Conservation (phyloP, 2,113 vertebrate species). For the Myotis davidii region DNA sequence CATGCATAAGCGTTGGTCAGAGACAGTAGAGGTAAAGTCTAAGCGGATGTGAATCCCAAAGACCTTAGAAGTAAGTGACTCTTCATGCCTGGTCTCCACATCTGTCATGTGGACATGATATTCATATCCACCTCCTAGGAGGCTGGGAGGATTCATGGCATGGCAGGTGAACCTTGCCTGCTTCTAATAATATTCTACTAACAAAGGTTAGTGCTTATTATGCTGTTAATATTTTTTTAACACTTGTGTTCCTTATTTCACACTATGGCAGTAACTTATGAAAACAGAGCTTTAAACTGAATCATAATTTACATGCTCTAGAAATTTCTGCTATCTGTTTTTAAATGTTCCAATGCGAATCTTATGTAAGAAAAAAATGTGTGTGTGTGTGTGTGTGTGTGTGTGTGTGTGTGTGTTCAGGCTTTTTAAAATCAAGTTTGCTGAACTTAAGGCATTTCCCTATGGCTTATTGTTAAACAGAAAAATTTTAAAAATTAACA, state of each 20-base stretch:
- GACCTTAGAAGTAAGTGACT: neutral
- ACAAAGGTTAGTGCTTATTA: neutral
- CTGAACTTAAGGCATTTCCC: neutral
- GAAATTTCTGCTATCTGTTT: slow-evolving; percentile 35
- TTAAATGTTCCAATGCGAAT: neutral
- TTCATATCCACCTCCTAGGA: fast-evolving
- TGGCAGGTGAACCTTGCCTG: neutral
- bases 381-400: neutral
- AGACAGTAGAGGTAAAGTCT: fast-evolving
- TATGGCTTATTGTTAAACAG: neutral
- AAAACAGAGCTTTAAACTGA: slow-evolving; percentile 22
- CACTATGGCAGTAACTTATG: neutral
- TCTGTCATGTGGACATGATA: too few relatives aligned
- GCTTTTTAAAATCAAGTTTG: neutral
- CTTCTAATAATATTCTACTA: neutral
- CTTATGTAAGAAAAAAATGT: neutral
- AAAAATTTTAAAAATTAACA: neutral
- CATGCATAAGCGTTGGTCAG: fast-evolving
- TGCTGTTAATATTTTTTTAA: neutral
- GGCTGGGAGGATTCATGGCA: too few relatives aligned
- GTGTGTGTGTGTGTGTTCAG: neutral
- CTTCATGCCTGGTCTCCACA: fast-evolving
- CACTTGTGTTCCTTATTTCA: neutral
- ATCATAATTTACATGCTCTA: slow-evolving; percentile 38
- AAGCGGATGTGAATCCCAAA: neutral